Base-by-base conservation (phyloP, 1,140 invertebrate species). In the Drosophila tani region DNA sequence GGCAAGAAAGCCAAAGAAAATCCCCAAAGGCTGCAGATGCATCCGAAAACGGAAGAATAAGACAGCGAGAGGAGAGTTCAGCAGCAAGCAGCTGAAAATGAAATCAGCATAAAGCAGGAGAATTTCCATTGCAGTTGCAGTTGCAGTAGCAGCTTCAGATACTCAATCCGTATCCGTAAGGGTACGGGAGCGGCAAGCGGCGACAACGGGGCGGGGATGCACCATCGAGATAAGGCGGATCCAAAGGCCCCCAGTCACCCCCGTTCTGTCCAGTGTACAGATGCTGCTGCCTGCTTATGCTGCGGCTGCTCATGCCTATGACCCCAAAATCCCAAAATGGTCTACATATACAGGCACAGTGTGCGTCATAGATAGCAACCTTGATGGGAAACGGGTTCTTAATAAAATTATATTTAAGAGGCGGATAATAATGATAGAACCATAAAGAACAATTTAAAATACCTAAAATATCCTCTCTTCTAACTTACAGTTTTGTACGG, bases 321-420 rank as follows among this genome's bases (percentile, higher is more conserved):
- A 79, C 76, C 75, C 74, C 75, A 71, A 79, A 79, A 79, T 79
- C 76, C 76, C 76, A 73, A 64, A 79, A 71, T 59, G 67, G 49
- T 76, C 53, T 53, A 79, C 67, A 79, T 69, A 79, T 55, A 50
- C 59, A 62, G 32, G 17, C 9, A 78, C 63, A 69, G 68, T 71
- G 47, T 17, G 68, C 40, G 45, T 14, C 50, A 59, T 38, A 46
- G 27, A 59, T 51, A 27, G 24, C 47, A 43, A 69, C 38, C 58
- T 63, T 59, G 29, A n/a, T 29, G 7, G 15, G 11, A 27, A 59
- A 17, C 35, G 7, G 55, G 55, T 57, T 43, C 11, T 57, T 43
- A 24, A 24, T n/a, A 1, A 21, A 32, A 5, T 2, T 3, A 9
- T 60, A n/a, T 7, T 19, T 9, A 15, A 1, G 11, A 9, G 15